Evolutionary conservation across 2,113 vertebrate species (phyloP).

Genomic region (Donacobius atricapilla): DNA sequence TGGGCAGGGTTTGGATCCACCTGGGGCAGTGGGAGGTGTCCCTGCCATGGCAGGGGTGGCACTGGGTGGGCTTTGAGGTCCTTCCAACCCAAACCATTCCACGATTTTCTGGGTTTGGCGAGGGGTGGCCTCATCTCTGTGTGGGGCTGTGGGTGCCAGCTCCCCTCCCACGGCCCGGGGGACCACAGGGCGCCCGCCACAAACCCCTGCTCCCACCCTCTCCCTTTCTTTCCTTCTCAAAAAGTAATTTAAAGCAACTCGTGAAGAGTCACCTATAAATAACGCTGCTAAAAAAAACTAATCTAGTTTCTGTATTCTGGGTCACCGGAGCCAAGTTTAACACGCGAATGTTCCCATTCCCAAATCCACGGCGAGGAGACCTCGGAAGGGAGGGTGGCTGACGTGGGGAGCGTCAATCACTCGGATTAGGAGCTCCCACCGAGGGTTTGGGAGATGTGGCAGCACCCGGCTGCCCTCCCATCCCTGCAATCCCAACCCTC

Average conservation of each 20-base stretch:
- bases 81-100: background rate
- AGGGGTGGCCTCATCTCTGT: rapidly evolving
- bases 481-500: background rate
- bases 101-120: background rate
- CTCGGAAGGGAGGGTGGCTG: background rate
- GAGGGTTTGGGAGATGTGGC: background rate
- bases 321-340: constrained; percentile 26
- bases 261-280: constrained; percentile 62
- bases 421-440: background rate
- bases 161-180: background rate
- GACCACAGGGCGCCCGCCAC: background rate
- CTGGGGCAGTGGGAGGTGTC: background rate
- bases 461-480: background rate
- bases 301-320: constrained; percentile 8
- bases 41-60: background rate
- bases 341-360: constrained; percentile 6
- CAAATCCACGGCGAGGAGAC: background rate
- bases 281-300: background rate
- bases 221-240: background rate
- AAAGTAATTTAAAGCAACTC: constrained; percentile 22
- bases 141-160: background rate
- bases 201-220: background rate
- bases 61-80: background rate
- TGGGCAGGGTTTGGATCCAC: background rate
- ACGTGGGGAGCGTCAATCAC: background rate